Percentiles rank a stretch among this genome's conserved stretches.
These are phyloP conservation scores for Eristalis tenax DNA, from an alignment of 2,888 invertebrate species.

Conservation along the genomic window DNA sequence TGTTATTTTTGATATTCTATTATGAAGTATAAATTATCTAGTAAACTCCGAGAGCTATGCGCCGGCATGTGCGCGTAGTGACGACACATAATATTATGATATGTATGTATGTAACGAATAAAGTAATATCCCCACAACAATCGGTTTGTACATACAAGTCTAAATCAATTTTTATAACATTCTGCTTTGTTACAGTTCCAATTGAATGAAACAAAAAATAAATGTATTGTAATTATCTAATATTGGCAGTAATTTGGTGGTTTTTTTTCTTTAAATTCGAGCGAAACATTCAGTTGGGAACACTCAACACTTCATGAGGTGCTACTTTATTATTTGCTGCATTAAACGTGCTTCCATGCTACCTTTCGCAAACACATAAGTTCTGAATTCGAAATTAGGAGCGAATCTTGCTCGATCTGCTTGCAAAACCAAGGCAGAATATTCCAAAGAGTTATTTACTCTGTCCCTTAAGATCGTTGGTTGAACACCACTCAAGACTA, in stretches of 20 bases:
- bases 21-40: neutral
- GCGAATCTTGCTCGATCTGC: no score
- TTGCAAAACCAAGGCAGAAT: no score
- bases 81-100: constrained; percentile 18
- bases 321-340: no score
- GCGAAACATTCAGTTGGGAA: neutral
- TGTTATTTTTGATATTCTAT: constrained; percentile 64
- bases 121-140: constrained; percentile 28
- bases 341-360: no score
- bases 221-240: constrained; percentile 33
- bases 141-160: constrained; percentile 50
- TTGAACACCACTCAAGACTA: no score
- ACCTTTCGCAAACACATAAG: no score
- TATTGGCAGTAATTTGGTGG: neutral
- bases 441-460: no score
- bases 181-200: constrained; percentile 46
- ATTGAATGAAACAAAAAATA: constrained; percentile 29
- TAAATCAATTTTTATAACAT: constrained; percentile 48
- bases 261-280: neutral
- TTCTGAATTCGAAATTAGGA: no score
- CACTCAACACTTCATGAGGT: no score
- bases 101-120: constrained; percentile 12
- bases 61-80: neutral
- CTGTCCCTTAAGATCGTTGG: no score
- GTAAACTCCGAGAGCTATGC: neutral